Base-by-base conservation (phyloP, 2,113 vertebrate species). In the Daubentonia madagascariensis region DNA sequence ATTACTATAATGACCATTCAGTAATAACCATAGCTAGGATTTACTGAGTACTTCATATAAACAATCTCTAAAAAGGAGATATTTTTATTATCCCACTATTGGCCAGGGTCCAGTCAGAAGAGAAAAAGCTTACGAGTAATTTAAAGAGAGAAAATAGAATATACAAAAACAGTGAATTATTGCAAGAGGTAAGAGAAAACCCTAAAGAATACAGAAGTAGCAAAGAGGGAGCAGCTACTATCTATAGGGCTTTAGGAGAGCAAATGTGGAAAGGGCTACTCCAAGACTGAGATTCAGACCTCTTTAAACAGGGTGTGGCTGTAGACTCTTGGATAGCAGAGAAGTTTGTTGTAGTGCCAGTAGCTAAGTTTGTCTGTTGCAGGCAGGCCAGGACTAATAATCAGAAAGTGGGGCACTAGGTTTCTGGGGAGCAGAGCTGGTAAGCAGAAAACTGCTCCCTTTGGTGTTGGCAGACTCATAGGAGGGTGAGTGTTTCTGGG, bases 401-500 rank as follows among this genome's bases (percentile, higher is more conserved):
- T 23, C 17, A 50, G 32, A 75, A 73, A 37, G 32, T 6, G 20
- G 48, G 25, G 8, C 25, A 50, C 18, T 4, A 22, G 17, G 11
- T 57, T 81, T 40, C 80, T 20, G 22, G 3, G 8, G 20, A 88
- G 8, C 37, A 73, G 22, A 16, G 54, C 4, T 12, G 0, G 11
- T 32, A 65, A 22, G 12, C 3, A 32, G 52, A 67, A 81, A 43
- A 18, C 1, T 40, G 23, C 0, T 78, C 22, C 6, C 16, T 40
- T 1, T 9, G 10, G 23, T 40, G 28, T 20, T 18, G 1, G 35
- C 2, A 32, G 85, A 32, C 14, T 40, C 57, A 11, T 1, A 32
- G 35, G 0, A 63, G 0, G 17, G 11, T 8, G 18, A 45, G 16
- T 0, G n/a, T 78, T 45, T 25, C 2, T 17, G 30, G 5, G 16